Evolutionary conservation across 1,140 invertebrate species (phyloP).

Genomic region (Papilio glaucus): DNA sequence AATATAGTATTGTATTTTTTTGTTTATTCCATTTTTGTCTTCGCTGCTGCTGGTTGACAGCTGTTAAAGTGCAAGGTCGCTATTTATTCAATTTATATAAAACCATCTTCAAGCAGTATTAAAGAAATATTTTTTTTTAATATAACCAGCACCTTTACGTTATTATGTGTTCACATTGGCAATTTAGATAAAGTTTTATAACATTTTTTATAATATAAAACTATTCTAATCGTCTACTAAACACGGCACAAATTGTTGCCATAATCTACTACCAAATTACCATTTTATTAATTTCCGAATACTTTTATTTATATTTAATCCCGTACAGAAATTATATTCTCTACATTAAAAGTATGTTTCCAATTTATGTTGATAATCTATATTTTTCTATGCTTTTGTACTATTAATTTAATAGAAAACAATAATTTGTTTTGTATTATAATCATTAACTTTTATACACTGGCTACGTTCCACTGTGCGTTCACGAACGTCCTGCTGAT

Average conservation of each 20-base stretch:
- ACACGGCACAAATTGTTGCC: conserved; percentile 8
- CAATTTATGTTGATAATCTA: too few relatives aligned
- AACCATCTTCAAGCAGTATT: conserved; percentile 30
- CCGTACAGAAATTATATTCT: too few relatives aligned
- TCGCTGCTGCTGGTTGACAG: conserved; percentile 57
- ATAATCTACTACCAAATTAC: too few relatives aligned
- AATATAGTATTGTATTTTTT: conserved; percentile 41
- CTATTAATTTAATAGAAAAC: too few relatives aligned
- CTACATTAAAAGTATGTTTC: too few relatives aligned
- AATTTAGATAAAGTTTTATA: neutral
- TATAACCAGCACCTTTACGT: neutral
- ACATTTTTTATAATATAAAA: conserved; percentile 8
- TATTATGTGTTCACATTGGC: neutral
- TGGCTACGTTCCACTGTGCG: too few relatives aligned
- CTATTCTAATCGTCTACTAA: neutral
- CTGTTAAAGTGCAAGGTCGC: conserved; percentile 55
- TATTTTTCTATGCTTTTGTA: too few relatives aligned
- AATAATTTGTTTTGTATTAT: too few relatives aligned
- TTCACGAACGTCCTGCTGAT: too few relatives aligned
- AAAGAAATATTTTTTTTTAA: neutral
- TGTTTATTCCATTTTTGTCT: conserved; percentile 55
- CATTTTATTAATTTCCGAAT: neutral
- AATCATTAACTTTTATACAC: too few relatives aligned
- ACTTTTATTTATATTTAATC: neutral
- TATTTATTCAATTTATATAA: conserved; percentile 39